phyloP scores from a whole-genome alignment of 2,797 vertebrate genomes.

The Epinephelus awoara region DNA sequence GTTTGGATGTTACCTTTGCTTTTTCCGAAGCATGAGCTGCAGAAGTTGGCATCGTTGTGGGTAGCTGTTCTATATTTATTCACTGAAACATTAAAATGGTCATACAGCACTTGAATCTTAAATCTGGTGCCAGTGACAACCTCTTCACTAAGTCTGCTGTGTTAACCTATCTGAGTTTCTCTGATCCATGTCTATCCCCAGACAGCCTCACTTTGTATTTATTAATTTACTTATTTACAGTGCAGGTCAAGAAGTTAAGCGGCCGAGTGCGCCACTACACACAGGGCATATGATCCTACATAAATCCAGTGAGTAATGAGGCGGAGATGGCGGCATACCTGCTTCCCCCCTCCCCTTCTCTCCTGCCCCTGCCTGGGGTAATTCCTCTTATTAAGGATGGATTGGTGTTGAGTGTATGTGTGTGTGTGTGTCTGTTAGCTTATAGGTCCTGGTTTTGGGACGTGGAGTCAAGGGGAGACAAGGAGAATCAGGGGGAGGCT shows the following conservation, averaged over 20 bases:
- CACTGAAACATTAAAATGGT: background rate
- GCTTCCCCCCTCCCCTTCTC: conserved; percentile 56
- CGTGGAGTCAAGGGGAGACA: conserved; percentile 66
- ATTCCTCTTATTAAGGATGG: conserved; percentile 84
- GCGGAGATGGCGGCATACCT: conserved; percentile 77
- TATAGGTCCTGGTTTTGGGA: conserved; percentile 67
- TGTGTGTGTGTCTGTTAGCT: conserved; percentile 55
- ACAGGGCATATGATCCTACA: conserved; percentile 81
- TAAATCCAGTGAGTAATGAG: conserved; percentile 86
- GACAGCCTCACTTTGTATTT: conserved; percentile 67
- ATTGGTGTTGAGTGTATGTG: conserved; percentile 70
- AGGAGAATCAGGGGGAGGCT: conserved; percentile 80
- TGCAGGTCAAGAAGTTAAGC: conserved; percentile 85
- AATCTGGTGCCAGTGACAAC: background rate
- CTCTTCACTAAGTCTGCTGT: background rate
- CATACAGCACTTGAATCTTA: background rate
- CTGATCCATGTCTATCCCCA: conserved; percentile 44
- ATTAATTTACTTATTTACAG: conserved; percentile 84
- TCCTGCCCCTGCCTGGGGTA: conserved; percentile 74
- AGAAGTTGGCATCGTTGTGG: conserved; percentile 23
- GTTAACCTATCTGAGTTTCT: conserved; percentile 35
- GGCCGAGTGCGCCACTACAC: conserved; percentile 69
- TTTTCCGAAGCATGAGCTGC: conserved; percentile 37
- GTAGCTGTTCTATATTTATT: conserved; percentile 12
- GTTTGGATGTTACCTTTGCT: conserved; percentile 41